phyloP scores from a whole-genome alignment of 2,888 invertebrate species.

The Habroteleia sp. region DNA sequence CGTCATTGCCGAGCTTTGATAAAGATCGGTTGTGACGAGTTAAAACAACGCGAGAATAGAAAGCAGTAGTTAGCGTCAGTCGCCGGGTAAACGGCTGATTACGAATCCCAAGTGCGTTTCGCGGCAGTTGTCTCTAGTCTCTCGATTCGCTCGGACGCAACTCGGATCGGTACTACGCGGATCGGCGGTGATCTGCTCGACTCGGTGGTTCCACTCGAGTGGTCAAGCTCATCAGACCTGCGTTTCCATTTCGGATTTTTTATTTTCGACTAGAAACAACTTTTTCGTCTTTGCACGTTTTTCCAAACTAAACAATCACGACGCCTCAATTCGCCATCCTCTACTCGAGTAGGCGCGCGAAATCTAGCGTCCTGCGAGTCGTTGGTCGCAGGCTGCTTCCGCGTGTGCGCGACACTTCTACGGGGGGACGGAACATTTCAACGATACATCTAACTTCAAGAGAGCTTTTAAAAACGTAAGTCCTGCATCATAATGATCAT shows the following conservation, averaged over 20 bases:
- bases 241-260: not conserved
- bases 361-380: slow-evolving; percentile 37
- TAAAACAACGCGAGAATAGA: slow-evolving; percentile 46
- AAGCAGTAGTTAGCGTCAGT: slow-evolving; percentile 62
- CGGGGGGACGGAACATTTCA: slow-evolving; percentile 42
- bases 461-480: slow-evolving; percentile 60
- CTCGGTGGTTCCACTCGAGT: slow-evolving; percentile 8
- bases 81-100: slow-evolving; percentile 63
- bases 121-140: slow-evolving; percentile 78
- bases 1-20: slow-evolving; percentile 14
- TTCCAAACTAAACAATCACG: slow-evolving; percentile 42
- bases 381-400: slow-evolving; percentile 36
- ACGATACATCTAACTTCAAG: slow-evolving; percentile 46
- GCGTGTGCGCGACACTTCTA: slow-evolving; percentile 39
- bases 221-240: not conserved
- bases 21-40: slow-evolving; percentile 34
- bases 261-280: too few species aligned
- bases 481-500: too few species aligned
- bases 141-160: slow-evolving; percentile 78
- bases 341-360: slow-evolving; percentile 42
- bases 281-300: slow-evolving; percentile 3
- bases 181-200: slow-evolving; percentile 19
- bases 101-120: slow-evolving; percentile 60
- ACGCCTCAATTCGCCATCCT: slow-evolving; percentile 37
- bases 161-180: slow-evolving; percentile 57